Evolutionary conservation across 1,140 invertebrate species (phyloP), one percentile per base, ranked within the genome.

Genomic region (Cheumatopsyche charites): DNA sequence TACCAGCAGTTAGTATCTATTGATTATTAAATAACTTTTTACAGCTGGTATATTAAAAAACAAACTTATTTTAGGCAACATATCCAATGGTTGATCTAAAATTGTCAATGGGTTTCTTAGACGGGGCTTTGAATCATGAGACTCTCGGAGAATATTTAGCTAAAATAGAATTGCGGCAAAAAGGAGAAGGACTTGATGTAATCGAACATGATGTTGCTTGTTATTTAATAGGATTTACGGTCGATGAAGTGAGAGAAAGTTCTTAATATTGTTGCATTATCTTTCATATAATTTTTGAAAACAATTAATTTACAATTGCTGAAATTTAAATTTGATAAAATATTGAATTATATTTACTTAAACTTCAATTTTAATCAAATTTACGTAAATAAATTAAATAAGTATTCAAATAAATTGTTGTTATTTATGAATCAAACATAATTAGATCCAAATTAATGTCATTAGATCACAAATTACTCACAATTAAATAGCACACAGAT

Each of bases 1-100:
- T 82, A 65, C 47, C 70, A 41, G 71, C 73, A 66, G 81, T 82
- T 78, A 74, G 66, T 62, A 21, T 21, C 17, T 3, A 62, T 42
- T 63, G 2, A 21, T n/a, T 21, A 21, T 63, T 36, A 29, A 62
- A 23, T 36, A 6, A 29, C 4, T 11, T 26, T 5, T 29, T 29
- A 62, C 13, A 49, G 13, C 19, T 15, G 13, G 13, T 13, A 15
- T 49, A n/a, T 5, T 49, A 49, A 5, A 4, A 49, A 5, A 49
- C 13, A 3, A 5, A 49, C 13, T 49, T 5, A 15, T 68, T 74
- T 66, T 36, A 76, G 72, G 67, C 65, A 17, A 69, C n/a, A 5
- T 74, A 71, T 63, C 23, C 45, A 19, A 42, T 75, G 25, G 47
- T 58, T 7, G 70, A 73, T 17, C 19, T 77, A 19, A 66, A 70